Evolutionary conservation across 2,113 vertebrate species (phyloP).

Genomic region (Stegastes partitus): DNA sequence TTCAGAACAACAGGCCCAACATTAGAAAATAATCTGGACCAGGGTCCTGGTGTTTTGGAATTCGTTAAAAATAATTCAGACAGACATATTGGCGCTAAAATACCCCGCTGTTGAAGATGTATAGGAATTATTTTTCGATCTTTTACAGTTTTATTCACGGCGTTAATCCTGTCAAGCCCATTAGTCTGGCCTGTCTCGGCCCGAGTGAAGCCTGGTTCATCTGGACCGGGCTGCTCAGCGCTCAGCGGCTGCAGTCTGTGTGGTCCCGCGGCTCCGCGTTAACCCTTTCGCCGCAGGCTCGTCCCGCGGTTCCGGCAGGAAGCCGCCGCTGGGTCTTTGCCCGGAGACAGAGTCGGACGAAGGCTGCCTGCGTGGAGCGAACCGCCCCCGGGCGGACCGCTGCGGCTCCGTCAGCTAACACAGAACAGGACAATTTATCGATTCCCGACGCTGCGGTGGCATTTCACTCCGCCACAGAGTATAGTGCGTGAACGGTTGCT

Average conservation of each 20-base stretch:
- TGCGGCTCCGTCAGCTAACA: no score
- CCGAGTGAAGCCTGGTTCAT: constrained; percentile 36
- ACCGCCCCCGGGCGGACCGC: not conserved
- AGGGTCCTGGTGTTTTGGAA: constrained; percentile 23
- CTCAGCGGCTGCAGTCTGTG: constrained; percentile 44
- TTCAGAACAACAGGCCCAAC: constrained; percentile 13
- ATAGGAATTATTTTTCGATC: constrained; percentile 47
- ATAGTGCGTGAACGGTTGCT: constrained; percentile 56
- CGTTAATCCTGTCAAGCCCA: constrained; percentile 61
- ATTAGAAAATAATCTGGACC: not conserved
- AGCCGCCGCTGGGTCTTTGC: not conserved
- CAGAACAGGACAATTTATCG: not conserved
- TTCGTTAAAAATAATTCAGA: constrained; percentile 73
- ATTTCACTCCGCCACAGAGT: constrained; percentile 31
- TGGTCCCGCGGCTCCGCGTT: constrained; percentile 51
- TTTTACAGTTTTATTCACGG: constrained; percentile 50
- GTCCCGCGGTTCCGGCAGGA: not conserved
- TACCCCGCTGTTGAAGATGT: constrained; percentile 33
- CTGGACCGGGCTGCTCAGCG: constrained; percentile 33
- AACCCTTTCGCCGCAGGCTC: constrained; percentile 51
- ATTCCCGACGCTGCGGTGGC: not conserved
- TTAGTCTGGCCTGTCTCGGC: constrained; percentile 57
- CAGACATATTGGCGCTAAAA: constrained; percentile 31
- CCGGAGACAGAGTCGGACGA: not conserved
- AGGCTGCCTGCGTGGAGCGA: not conserved